Conservation (phyloP, 2,113 vertebrate genomes). For the Diadophis punctatus region DNA sequence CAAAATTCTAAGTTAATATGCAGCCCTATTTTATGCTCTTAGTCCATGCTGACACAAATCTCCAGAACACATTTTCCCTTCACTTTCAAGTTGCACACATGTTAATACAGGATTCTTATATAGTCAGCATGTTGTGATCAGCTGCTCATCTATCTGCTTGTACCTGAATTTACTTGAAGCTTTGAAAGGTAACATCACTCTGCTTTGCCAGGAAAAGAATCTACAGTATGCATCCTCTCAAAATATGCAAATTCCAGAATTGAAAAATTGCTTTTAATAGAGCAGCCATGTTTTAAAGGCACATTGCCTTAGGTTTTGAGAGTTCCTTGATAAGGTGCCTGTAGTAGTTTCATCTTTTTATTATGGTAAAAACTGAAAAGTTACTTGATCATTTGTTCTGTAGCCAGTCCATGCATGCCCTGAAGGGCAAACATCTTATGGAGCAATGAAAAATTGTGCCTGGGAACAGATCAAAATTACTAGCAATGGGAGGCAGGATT, state of each 20-base stretch:
- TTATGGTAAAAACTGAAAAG: neutral
- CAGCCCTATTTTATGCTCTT: neutral
- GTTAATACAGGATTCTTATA: neutral
- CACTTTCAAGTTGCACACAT: neutral
- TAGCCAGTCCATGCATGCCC: neutral
- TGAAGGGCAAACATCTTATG: neutral
- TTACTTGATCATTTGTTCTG: neutral
- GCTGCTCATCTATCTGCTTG: neutral
- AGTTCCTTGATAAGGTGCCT: neutral
- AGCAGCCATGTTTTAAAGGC: neutral
- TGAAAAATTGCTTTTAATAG: neutral
- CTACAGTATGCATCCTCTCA: neutral
- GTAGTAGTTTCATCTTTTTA: neutral
- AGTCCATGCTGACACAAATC: neutral
- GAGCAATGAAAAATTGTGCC: neutral
- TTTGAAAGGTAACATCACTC: neutral
- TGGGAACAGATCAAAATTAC: neutral
- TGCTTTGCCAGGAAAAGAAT: neutral
- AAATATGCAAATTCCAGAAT: neutral
- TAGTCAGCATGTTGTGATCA: neutral
- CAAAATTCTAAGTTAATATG: conserved; percentile 8
- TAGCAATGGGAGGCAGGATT: neutral
- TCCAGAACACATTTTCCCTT: neutral
- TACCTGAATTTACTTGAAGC: neutral
- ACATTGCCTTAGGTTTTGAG: neutral